Evolutionary conservation across 2,113 vertebrate species (phyloP).

Genomic region (Zootoca vivipara): DNA sequence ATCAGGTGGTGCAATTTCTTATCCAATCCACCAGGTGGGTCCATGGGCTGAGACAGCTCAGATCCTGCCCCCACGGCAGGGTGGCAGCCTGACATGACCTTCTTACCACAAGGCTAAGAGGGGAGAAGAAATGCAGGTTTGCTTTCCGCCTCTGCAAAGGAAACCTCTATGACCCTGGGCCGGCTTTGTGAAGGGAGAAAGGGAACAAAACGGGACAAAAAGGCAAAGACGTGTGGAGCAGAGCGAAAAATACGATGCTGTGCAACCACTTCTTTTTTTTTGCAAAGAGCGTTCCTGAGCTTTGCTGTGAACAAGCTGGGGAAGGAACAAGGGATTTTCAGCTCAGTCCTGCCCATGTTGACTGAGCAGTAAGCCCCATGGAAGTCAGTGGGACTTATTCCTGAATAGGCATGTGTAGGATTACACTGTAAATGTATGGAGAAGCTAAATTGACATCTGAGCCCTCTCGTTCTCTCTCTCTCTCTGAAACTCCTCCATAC

Average conservation of each 20-base stretch:
- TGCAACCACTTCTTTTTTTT: neutral
- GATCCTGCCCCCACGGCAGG: neutral
- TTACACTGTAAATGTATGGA: neutral
- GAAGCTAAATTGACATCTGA: neutral
- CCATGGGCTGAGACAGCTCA: neutral
- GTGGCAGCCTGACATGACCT: neutral
- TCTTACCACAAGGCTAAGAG: neutral
- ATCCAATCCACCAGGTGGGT: constrained; percentile 26
- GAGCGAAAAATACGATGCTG: neutral
- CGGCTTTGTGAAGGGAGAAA: neutral
- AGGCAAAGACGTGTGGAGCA: neutral
- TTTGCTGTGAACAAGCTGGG: neutral
- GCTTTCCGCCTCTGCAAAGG: neutral
- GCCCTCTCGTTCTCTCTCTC: neutral
- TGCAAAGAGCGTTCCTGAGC: too few species aligned
- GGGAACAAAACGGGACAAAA: neutral
- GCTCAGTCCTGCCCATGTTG: too few species aligned
- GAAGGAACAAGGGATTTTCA: neutral
- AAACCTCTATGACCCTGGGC: neutral
- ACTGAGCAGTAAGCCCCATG: neutral
- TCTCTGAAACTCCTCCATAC: neutral
- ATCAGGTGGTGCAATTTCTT: neutral
- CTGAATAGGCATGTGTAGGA: neutral
- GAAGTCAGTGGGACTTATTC: neutral
- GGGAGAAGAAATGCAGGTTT: neutral